These are phyloP conservation scores for Heliocidaris erythrogramma DNA, from an alignment of 35 echinoderm and acorn worm genomes.

Conservation along the genomic window DNA sequence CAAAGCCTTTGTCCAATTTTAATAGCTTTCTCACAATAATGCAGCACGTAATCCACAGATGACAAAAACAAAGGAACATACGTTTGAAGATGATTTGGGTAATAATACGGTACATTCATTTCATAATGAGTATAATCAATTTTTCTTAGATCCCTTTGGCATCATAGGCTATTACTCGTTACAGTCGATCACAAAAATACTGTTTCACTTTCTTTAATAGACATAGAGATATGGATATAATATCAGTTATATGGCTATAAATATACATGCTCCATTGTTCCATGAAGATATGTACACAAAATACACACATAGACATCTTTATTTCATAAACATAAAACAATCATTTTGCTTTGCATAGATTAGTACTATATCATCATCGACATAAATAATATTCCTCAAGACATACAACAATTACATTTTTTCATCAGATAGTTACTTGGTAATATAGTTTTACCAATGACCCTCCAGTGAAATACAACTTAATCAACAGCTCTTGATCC, in stretches of 20 bases:
- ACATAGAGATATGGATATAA: background rate
- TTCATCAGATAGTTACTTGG: too few relatives aligned
- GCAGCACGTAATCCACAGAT: background rate
- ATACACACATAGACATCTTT: background rate
- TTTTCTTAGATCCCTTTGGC: background rate
- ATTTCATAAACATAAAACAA: background rate
- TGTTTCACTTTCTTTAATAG: background rate
- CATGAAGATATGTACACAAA: background rate
- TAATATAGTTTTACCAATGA: background rate
- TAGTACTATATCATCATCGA: background rate
- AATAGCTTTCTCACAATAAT: background rate
- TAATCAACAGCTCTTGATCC: background rate
- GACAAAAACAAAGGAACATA: background rate
- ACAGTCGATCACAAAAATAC: constrained; percentile 5
- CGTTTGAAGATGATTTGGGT: background rate
- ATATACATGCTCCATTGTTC: background rate
- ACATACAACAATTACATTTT: background rate
- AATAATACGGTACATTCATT: background rate
- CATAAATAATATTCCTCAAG: background rate
- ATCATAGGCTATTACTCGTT: background rate
- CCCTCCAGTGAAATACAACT: background rate
- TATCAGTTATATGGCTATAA: constrained; percentile 5
- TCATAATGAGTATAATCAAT: background rate
- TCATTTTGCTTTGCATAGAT: constrained; percentile 24
- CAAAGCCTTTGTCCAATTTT: background rate